Base-by-base conservation (phyloP, 2,113 vertebrate genomes). In the Trematomus loennbergii region DNA sequence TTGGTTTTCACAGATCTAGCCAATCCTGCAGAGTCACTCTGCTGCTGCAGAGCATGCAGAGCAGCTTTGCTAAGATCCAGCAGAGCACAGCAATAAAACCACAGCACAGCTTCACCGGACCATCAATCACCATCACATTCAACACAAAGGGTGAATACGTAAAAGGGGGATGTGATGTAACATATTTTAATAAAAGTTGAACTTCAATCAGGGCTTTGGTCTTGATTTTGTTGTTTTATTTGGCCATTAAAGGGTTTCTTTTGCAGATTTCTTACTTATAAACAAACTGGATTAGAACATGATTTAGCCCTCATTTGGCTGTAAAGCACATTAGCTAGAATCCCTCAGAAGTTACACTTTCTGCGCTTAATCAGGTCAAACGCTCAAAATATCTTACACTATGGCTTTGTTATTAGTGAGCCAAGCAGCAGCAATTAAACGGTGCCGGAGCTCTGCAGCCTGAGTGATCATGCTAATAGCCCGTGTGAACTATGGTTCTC, bases 11-110 rank as follows among this genome's bases (percentile, higher is more conserved):
- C 57, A 62, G 52, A 80, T 69, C 58, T 49, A 62, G 13, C 33
- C 65, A 59, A 68, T 85, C 64, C 69, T 91, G 88, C 88, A 79
- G 64, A 88, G 84, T 90, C 86, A 88, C 77, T 15, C 54, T 52
- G 11, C 45, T 82, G 74, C 87, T 78, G 89, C 87, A 77, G 77
- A 5, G 13, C 20, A 78, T 50, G 75, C 82, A 84, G 49, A 73
- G 16, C 1, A 29, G 78, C 55, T 82, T 46, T 66, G 72, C 49
- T 22, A 22, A 43, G 12, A 59, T 81, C 54, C 70, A 72, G 81
- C 78, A 67, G 49, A 75, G 62, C 64, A 65, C 72, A 79, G 66
- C 79, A 81, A 61, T 22, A 70, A 69, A 75, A 54, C 52, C 52
- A 40, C 64, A 52, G 53, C 45, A n/a, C 63, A 29, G 65, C n/a